Conservation (phyloP, 2,113 vertebrate species). For the Cyphomyrus plagiostoma region DNA sequence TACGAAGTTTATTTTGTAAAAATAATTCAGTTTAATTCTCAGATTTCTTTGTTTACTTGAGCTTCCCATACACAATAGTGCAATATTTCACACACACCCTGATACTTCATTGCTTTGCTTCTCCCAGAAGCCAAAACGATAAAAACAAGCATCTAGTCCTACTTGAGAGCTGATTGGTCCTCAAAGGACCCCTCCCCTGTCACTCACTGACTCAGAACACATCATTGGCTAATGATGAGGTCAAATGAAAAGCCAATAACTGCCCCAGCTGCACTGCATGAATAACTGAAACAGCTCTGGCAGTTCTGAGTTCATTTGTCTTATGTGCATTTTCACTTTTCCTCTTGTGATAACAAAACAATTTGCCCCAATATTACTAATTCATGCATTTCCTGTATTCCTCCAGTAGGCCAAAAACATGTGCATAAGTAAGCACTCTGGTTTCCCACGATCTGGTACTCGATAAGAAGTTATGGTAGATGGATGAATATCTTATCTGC, state of each 20-base stretch:
- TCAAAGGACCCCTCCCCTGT: no score
- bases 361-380: neutral
- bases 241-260: neutral
- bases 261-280: neutral
- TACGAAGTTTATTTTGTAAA: neutral
- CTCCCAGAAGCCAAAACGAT: neutral
- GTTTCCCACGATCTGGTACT: neutral
- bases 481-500: neutral
- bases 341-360: neutral
- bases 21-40: conserved; percentile 4
- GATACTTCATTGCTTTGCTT: neutral
- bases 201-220: no score
- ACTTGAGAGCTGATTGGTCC: no score
- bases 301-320: neutral
- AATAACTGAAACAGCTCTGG: neutral
- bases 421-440: neutral
- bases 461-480: neutral
- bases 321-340: neutral
- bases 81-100: neutral
- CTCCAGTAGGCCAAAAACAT: conserved; percentile 17
- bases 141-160: neutral
- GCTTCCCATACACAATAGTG: neutral
- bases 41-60: neutral
- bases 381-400: conserved; percentile 24
- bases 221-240: no score